A percentile compares a stretch with the other conserved stretches of the same genome.
Evolutionary conservation across 2,888 invertebrate species (phyloP).

Genomic region (Blastobasis lacticolella): DNA sequence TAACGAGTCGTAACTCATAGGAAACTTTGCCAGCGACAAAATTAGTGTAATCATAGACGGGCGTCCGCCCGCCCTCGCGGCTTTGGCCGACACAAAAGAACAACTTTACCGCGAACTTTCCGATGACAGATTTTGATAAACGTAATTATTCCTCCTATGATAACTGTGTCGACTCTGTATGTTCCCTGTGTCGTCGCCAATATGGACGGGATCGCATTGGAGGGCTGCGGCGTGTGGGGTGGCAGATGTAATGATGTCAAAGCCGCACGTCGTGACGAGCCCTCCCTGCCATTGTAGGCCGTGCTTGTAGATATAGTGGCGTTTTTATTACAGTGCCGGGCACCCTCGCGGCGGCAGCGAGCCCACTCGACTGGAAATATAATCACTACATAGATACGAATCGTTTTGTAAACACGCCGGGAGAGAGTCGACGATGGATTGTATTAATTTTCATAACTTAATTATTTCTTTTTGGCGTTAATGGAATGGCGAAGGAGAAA

Average conservation of each 20-base stretch:
- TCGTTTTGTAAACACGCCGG: slow-evolving; percentile 45
- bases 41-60: slow-evolving; percentile 9
- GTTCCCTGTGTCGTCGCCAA: slow-evolving; percentile 17
- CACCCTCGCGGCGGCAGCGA: slow-evolving; percentile 21
- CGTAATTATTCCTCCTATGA: slow-evolving; percentile 10
- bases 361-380: slow-evolving; percentile 61
- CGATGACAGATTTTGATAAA: slow-evolving; percentile 19
- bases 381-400: slow-evolving; percentile 48
- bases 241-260: slow-evolving; percentile 57
- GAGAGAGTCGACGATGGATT: slow-evolving; percentile 20
- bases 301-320: not conserved
- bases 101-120: slow-evolving; percentile 7
- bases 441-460: slow-evolving; percentile 22
- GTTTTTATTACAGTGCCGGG: slow-evolving; percentile 8
- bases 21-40: slow-evolving; percentile 15
- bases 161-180: slow-evolving; percentile 7
- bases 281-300: slow-evolving; percentile 12
- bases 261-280: slow-evolving; percentile 38
- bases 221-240: slow-evolving; percentile 39
- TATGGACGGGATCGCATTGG: slow-evolving; percentile 31
- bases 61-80: slow-evolving; percentile 6
- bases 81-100: slow-evolving; percentile 11
- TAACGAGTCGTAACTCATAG: slow-evolving; percentile 11
- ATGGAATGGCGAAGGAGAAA: not conserved
- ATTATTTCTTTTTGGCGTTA: slow-evolving; percentile 12